Conservation (phyloP, 2,888 invertebrate genomes). For the Ophonus ardosiacus region DNA sequence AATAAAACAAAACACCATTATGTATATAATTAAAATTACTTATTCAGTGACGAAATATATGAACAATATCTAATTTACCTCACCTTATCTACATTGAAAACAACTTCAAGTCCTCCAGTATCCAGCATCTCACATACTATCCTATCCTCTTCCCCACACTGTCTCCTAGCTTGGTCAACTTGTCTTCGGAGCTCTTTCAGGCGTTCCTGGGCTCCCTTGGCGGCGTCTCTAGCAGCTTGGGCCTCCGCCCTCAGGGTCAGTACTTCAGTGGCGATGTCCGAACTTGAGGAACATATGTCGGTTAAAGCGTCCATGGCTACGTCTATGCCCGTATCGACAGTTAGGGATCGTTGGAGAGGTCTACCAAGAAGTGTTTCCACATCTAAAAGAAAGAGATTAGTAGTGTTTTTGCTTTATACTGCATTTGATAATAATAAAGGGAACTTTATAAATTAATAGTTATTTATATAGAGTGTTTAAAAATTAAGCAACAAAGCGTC, state of each 20-base stretch:
- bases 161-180: conserved; percentile 80
- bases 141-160: conserved; percentile 84
- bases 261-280: conserved; percentile 79
- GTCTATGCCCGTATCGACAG: conserved; percentile 86
- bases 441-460: no score
- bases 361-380: conserved; percentile 85
- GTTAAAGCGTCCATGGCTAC: conserved; percentile 84
- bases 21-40: no score
- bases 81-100: conserved; percentile 81
- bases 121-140: conserved; percentile 87
- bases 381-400: conserved; percentile 76
- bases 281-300: conserved; percentile 82
- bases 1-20: no score
- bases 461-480: no score
- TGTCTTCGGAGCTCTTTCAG: conserved; percentile 80
- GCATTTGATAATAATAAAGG: no score
- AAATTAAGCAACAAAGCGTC: no score
- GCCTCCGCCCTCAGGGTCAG: conserved; percentile 79
- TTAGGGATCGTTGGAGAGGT: conserved; percentile 86
- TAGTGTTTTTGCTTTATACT: no score
- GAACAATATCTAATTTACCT: conserved; percentile 65
- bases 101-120: conserved; percentile 83
- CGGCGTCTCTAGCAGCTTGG: conserved; percentile 78
- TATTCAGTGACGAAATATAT: neutral
- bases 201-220: conserved; percentile 78